Base-by-base conservation (phyloP, 2,888 invertebrate genomes). In the Arge pagana region DNA sequence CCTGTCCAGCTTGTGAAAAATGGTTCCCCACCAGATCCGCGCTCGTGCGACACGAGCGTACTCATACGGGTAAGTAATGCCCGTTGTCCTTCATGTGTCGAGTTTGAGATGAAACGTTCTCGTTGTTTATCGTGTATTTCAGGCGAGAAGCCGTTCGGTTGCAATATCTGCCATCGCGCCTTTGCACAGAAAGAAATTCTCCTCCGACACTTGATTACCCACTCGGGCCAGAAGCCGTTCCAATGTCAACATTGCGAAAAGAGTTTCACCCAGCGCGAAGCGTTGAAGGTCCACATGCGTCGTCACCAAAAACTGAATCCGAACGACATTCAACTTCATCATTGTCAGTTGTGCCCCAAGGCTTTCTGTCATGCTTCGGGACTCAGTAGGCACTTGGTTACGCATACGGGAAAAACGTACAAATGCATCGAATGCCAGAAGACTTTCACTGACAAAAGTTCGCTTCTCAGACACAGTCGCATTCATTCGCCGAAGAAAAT, bases 171-270 rank as follows among this genome's bases (percentile, higher is more conserved):
- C 61, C 80, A 81, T 33, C 81, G 83, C 55, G 82, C 82, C 41
- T 90, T 90, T 72, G 83, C 86, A n/a, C 90, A 90, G 75, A 85
- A 85, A 50, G 87, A 86, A 70, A 87, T 89, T 60, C 78, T 76
- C n/a, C 59, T 76, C 5, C 71, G 76, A 19, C 76, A 76, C 48
- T 61, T 76, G 21, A 76, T 76, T 75, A 76, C 75, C 3, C 76
- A 76, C 43, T 76, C 76, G 13, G 82, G 82, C 18, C 79, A 81
- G 43, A 86, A 86, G 53, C 89, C 89, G 6, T 85, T 84, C 77
- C 79, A 80, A 58, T 90, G 90, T 68, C 72, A 79, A 0, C 75
- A 77, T 56, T 90, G 90, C 65, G 78, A 81, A 0, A 85, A 85
- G 68, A 83, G 86, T 55, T 90, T 88, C 75, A 86, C 88, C 0